Evolutionary conservation across 1,140 invertebrate species (phyloP).

Genomic region (Thalassaphorura encarpata): DNA sequence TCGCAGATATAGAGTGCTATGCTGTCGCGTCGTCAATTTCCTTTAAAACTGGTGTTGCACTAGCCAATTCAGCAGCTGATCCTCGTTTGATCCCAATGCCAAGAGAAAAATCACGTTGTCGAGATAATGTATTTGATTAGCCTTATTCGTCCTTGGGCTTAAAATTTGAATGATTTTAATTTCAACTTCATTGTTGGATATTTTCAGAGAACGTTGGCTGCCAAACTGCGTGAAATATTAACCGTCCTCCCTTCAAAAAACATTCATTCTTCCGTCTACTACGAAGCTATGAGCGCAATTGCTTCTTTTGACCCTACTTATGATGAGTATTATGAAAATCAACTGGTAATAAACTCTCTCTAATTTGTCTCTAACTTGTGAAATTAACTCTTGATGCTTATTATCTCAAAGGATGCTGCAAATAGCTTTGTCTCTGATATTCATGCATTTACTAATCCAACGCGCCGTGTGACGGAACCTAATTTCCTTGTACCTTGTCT

Average conservation of each 20-base stretch:
- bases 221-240: conserved; percentile 6
- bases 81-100: conserved; percentile 5
- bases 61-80: conserved; percentile 19
- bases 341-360: conserved; percentile 5
- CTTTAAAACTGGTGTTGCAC: conserved; percentile 8
- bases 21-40: not conserved
- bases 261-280: conserved; percentile 7
- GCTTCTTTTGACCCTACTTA: conserved; percentile 4
- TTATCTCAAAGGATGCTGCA: not conserved
- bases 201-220: not conserved
- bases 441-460: not conserved
- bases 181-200: not conserved
- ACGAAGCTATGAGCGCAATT: not conserved
- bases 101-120: conserved; percentile 1
- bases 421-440: conserved; percentile 17
- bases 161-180: not conserved
- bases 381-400: not conserved
- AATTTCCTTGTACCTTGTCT: conserved; percentile 11
- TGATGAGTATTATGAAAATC: not conserved
- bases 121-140: not conserved
- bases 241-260: conserved; percentile 3
- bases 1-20: not conserved
- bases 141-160: not conserved
- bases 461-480: not conserved
- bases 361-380: not conserved